These are phyloP conservation scores for Daubentonia madagascariensis DNA, from an alignment of 2,113 vertebrate species.

Conservation along the genomic window DNA sequence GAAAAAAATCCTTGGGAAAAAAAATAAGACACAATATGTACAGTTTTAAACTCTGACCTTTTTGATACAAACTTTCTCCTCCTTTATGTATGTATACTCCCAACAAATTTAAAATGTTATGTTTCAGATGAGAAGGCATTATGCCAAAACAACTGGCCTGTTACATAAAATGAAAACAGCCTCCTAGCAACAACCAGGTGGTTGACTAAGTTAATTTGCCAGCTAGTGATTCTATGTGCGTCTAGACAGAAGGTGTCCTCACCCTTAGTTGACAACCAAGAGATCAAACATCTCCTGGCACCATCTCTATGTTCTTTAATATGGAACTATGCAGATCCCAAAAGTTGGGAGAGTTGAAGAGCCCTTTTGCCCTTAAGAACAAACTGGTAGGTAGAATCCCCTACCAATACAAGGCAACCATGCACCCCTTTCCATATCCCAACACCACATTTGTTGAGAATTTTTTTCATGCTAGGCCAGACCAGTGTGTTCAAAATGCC, in stretches of 20 bases:
- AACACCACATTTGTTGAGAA: not conserved
- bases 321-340: not conserved
- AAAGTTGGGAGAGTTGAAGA: not conserved
- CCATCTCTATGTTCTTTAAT: not conserved
- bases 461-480: not conserved
- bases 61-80: not conserved
- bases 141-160: not conserved
- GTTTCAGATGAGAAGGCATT: not conserved
- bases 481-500: not conserved
- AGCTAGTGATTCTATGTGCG: not conserved
- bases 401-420: not conserved
- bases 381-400: not conserved
- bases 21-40: not conserved
- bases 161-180: not conserved
- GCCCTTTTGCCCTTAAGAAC: not conserved
- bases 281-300: not conserved
- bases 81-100: not conserved
- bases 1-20: not conserved
- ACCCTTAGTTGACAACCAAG: not conserved
- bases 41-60: constrained; percentile 31
- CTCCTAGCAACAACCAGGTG: not conserved
- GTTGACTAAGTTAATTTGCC: not conserved
- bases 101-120: not conserved
- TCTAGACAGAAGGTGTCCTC: not conserved
- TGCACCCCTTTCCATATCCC: not conserved